phyloP scores from a whole-genome alignment of 1,140 invertebrate species.

The Brachionus manjavacas region DNA sequence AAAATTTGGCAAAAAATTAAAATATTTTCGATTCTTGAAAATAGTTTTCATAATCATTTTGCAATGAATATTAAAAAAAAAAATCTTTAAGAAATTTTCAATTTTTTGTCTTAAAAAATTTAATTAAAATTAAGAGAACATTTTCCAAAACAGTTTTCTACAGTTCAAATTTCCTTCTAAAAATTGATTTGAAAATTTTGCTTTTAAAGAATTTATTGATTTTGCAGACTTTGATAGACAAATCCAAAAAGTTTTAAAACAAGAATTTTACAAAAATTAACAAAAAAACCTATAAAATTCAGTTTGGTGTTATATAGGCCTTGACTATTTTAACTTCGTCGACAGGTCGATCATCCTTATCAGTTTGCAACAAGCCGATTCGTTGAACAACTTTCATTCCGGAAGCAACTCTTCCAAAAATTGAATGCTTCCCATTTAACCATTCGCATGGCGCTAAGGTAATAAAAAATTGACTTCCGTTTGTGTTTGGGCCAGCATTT shows the following conservation, averaged over 20 bases:
- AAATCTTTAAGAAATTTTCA: not conserved
- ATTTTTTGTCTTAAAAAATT: not conserved
- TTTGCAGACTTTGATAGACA: not conserved
- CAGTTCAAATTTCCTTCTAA: not conserved
- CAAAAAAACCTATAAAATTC: not conserved
- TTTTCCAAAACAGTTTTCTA: not conserved
- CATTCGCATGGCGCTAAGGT: constrained; percentile 92
- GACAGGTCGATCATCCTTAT: constrained; percentile 78
- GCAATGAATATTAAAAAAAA: not conserved
- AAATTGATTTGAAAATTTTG: not conserved
- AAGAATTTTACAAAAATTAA: not conserved
- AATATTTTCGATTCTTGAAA: not conserved
- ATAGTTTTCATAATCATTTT: not conserved
- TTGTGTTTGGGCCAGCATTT: constrained; percentile 89
- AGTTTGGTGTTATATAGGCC: constrained; percentile 45
- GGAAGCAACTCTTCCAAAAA: constrained; percentile 80
- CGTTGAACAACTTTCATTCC: constrained; percentile 85
- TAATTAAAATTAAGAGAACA: not conserved
- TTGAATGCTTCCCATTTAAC: constrained; percentile 93
- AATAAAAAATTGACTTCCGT: constrained; percentile 97
- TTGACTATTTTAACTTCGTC: constrained; percentile 59
- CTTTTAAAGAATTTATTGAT: not conserved
- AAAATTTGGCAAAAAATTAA: not conserved
- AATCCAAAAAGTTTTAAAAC: constrained; percentile 20
- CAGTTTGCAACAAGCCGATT: constrained; percentile 85